Evolutionary conservation across 2,888 invertebrate species (phyloP), one percentile per base, ranked within the genome.

Genomic region (Caradrina clavipalpis): DNA sequence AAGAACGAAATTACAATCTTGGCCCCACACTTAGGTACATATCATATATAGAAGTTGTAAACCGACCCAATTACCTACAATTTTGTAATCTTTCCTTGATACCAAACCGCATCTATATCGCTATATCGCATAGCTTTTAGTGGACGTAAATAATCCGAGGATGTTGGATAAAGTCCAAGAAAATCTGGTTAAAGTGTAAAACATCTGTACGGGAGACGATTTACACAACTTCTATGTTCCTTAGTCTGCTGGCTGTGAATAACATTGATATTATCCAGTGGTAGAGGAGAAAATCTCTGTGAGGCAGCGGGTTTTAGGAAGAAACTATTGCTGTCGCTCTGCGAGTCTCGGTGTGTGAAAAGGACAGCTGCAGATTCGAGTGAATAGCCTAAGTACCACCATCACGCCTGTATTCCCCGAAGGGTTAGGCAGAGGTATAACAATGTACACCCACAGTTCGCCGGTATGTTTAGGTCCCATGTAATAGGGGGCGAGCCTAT

Each of bases 131-230:
- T 74, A 74, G 78, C 81, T 81, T 74, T 71, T 67, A 80, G 61
- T 74, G 78, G 66, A 78, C 68, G 60, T 72, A 74, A 78, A 83
- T 78, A 78, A 71, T 73, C 42, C 31, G 59, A 49, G 60, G 50
- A 68, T 76, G 54, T 82, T 82, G 83, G 82, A 82, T 58, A 47
- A 42, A 68, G 55, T 83, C 82, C 83, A 82, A 82, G 81, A 72
- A 81, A 81, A 67, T 76, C 78, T 80, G 71, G 76, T 82, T 78
- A 60, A 80, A 70, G 71, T 72, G 78, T 80, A 74, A 73, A 83
- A 78, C 83, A 83, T 83, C 62, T 72, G 73, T 81, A 83, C 67
- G 64, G 66, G 65, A 49, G 65, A 69, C 76, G 67, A 80, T 81
- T 83, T 83, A 83, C 83, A 78, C 54, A 51, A 58, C 66, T 69